A percentile compares a stretch with the other conserved stretches of the same genome.
phyloP scores from a whole-genome alignment of 2,888 invertebrate species.

The Operophtera brumata region DNA sequence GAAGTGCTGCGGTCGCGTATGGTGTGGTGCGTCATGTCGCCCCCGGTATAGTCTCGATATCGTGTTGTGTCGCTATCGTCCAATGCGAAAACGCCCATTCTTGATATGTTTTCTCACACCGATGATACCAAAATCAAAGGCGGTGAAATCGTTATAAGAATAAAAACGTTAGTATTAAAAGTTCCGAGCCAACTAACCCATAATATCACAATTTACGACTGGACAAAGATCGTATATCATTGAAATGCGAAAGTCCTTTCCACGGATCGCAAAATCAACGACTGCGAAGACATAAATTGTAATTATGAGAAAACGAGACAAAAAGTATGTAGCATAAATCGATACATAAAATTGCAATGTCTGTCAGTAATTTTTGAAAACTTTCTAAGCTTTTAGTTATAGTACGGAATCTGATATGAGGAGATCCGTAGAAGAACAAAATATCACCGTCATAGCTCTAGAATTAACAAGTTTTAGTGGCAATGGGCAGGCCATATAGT shows the following conservation, averaged over 20 bases:
- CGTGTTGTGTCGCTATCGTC: no score
- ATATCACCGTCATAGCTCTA: no score
- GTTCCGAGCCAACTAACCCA: slow-evolving; percentile 19
- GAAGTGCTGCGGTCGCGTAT: no score
- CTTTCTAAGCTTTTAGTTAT: not conserved
- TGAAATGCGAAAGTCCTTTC: slow-evolving; percentile 25
- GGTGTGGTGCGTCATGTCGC: no score
- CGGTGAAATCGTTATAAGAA: slow-evolving; percentile 16
- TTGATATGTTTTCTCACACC: not conserved
- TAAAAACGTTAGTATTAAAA: slow-evolving; percentile 22
- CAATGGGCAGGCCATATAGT: no score
- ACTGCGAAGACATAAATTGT: slow-evolving; percentile 48
- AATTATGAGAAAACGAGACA: slow-evolving; percentile 45
- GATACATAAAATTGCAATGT: slow-evolving; percentile 7
- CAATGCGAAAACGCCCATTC: no score
- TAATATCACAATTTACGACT: slow-evolving; percentile 26
- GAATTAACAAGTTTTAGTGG: no score
- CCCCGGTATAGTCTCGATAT: no score
- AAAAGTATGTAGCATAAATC: slow-evolving; percentile 29
- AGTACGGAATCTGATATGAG: no score
- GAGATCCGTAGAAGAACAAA: no score
- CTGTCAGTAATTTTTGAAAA: not conserved
- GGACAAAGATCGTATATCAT: slow-evolving; percentile 23
- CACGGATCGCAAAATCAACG: slow-evolving; percentile 22
- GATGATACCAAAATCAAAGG: slow-evolving; percentile 3